Conservation (phyloP, 2,113 vertebrate genomes). For the Gracilinanus agilis region DNA sequence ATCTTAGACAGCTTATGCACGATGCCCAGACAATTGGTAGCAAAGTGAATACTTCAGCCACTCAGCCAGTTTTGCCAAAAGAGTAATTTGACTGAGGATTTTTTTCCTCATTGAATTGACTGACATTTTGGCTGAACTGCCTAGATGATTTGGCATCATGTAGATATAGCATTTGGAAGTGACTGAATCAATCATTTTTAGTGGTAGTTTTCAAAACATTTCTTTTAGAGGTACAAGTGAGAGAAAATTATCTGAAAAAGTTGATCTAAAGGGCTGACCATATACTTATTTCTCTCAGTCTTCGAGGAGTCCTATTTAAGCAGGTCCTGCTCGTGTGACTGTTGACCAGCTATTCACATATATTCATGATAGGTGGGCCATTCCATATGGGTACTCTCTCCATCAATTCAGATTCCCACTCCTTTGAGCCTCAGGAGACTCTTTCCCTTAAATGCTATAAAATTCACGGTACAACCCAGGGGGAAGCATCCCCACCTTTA, state of each 20-base stretch:
- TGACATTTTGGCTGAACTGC: background rate
- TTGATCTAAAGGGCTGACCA: background rate
- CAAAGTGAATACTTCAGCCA: background rate
- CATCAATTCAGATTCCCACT: background rate
- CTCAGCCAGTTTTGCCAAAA: background rate
- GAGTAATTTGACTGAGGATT: background rate
- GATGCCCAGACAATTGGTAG: accelerated
- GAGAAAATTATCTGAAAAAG: background rate
- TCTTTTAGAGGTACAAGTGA: background rate
- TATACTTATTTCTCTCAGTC: background rate
- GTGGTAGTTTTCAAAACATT: background rate
- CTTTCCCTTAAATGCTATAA: background rate
- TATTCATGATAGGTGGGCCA: background rate
- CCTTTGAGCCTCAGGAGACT: background rate
- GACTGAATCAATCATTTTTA: background rate
- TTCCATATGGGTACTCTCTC: background rate
- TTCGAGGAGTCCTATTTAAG: background rate
- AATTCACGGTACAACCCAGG: background rate
- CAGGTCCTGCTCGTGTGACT: background rate
- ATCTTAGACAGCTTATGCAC: background rate
- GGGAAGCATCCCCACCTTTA: background rate
- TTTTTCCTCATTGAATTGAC: constrained; percentile 9
- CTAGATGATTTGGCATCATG: background rate
- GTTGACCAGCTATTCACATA: background rate
- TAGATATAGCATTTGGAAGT: background rate